Conservation (phyloP, 2,113 vertebrate genomes). For the Vombatus ursinus region DNA sequence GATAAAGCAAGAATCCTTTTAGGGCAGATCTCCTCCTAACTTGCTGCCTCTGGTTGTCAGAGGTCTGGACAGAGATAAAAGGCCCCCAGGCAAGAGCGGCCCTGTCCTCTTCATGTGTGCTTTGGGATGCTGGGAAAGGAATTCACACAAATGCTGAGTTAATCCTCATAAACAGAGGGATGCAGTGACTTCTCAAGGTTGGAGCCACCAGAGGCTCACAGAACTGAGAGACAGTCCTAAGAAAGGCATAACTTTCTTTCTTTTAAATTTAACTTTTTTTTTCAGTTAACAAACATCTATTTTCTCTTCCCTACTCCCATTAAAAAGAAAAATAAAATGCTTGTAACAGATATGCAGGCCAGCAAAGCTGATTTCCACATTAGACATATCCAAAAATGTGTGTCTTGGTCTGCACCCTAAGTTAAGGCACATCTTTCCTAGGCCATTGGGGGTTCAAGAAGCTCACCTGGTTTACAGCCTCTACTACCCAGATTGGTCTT, state of each 20-base stretch:
- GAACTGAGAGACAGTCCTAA: background rate
- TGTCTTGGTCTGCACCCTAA: too few species aligned
- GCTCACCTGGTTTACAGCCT: background rate
- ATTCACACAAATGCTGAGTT: background rate
- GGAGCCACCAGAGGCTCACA: background rate
- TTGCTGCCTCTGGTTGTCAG: background rate
- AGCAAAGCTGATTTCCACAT: too few species aligned
- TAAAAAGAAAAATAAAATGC: too few species aligned
- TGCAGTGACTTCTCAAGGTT: background rate
- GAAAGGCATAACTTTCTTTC: background rate
- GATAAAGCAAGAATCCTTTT: background rate
- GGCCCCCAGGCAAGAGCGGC: background rate
- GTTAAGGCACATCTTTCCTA: background rate
- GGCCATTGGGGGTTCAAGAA: background rate
- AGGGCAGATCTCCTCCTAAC: background rate
- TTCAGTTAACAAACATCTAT: background rate
- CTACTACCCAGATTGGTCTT: background rate
- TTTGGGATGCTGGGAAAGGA: background rate
- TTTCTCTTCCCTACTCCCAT: background rate
- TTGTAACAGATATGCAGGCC: too few species aligned
- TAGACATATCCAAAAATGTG: too few species aligned
- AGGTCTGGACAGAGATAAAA: background rate
- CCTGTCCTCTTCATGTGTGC: background rate
- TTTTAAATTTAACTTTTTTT: background rate
- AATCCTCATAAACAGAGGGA: fast-evolving